A percentile compares a stretch with the other conserved stretches of the same genome.
phyloP scores from a whole-genome alignment of 2,113 vertebrate species.

The Cephalophus harveyi region DNA sequence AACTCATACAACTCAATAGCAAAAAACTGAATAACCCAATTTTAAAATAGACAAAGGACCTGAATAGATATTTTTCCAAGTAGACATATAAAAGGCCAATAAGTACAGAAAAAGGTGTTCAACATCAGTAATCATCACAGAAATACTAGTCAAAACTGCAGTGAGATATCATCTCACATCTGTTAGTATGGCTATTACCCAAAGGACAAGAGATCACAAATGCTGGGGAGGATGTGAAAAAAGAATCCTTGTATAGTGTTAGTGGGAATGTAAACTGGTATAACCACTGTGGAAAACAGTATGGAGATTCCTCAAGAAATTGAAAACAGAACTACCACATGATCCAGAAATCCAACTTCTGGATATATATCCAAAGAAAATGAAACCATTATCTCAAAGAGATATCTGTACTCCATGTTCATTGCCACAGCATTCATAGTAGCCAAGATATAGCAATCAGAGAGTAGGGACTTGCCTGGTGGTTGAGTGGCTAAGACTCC shows the following conservation, averaged over 20 bases:
- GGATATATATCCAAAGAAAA: not conserved
- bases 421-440: not conserved
- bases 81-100: not conserved
- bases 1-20: not conserved
- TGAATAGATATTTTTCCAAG: not conserved
- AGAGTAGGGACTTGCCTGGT: not conserved
- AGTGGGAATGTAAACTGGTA: not conserved
- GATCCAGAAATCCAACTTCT: not conserved
- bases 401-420: not conserved
- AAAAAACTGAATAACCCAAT: not conserved
- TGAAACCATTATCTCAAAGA: not conserved
- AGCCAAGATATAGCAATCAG: not conserved
- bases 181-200: not conserved
- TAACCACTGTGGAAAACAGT: not conserved
- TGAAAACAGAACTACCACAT: not conserved
- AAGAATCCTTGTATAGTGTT: not conserved
- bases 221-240: not conserved
- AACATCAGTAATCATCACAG: not conserved
- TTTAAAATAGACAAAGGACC: not conserved
- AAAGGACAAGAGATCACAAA: not conserved
- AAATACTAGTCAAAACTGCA: not conserved
- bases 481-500: not conserved
- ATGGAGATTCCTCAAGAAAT: not conserved
- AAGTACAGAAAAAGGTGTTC: not conserved
- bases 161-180: not conserved